phyloP scores from a whole-genome alignment of 2,888 invertebrate species.

The Oscheius sp. region DNA sequence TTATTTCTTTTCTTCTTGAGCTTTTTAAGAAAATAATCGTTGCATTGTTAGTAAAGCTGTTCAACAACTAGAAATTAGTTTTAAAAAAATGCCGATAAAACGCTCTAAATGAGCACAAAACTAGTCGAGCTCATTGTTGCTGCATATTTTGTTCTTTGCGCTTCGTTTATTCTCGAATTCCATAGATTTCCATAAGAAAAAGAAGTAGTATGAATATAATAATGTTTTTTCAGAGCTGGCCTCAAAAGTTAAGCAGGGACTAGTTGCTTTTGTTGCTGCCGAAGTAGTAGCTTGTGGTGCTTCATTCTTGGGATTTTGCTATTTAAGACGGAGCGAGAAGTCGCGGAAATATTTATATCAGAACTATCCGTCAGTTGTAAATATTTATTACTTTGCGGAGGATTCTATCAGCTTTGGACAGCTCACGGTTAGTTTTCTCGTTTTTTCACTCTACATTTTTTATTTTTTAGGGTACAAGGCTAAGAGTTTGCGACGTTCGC shows the following conservation, averaged over 20 bases:
- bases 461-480: conserved; percentile 50
- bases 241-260: conserved; percentile 39
- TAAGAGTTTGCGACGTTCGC: conserved; percentile 46
- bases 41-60: background rate
- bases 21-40: background rate
- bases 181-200: too few relatives aligned
- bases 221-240: conserved; percentile 36
- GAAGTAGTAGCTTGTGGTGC: conserved; percentile 32
- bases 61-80: too few relatives aligned
- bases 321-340: conserved; percentile 41
- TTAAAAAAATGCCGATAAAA: too few relatives aligned
- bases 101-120: too few relatives aligned
- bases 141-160: background rate
- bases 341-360: conserved; percentile 46
- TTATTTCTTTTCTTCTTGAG: background rate
- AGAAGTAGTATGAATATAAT: too few relatives aligned
- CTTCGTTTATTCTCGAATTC: background rate
- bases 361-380: conserved; percentile 41
- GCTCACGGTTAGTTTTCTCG: conserved; percentile 33
- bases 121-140: too few relatives aligned
- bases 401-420: conserved; percentile 56
- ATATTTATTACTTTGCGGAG: conserved; percentile 53
- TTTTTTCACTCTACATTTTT: background rate
- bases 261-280: conserved; percentile 46
- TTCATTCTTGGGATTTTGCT: conserved; percentile 16